Percentiles rank a stretch among this genome's conserved stretches.
Evolutionary conservation across 2,113 vertebrate species (phyloP).

Genomic region (Brachyhypopomus occidentalis): DNA sequence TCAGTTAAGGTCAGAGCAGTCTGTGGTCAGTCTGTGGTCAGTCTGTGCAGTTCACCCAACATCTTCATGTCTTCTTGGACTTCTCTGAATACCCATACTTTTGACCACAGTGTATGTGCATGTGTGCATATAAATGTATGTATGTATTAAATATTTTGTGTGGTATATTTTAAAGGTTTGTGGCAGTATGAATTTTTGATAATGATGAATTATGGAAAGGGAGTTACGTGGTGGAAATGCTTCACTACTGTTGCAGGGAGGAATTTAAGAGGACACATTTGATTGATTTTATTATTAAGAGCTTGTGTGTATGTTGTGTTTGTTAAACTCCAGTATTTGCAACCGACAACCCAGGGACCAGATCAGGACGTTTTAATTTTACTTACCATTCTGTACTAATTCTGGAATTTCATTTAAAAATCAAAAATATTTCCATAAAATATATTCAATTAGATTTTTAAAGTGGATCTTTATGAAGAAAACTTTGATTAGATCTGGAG

Average conservation of each 20-base stretch:
- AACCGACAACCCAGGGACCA: constrained; percentile 55
- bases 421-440: background rate
- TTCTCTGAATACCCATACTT: no score
- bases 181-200: constrained; percentile 66
- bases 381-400: background rate
- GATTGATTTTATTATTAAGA: constrained; percentile 63
- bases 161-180: constrained; percentile 66
- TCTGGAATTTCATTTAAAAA: background rate
- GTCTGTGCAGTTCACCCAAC: no score
- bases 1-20: no score
- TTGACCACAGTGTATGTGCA: no score
- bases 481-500: background rate
- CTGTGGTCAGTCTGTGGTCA: no score
- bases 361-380: constrained; percentile 2
- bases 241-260: constrained; percentile 55
- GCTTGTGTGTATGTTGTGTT: constrained; percentile 63
- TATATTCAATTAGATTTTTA: background rate
- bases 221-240: constrained; percentile 47
- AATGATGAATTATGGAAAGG: constrained; percentile 49
- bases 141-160: constrained; percentile 66
- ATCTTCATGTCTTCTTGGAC: no score
- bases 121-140: constrained; percentile 50
- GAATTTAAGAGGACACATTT: constrained; percentile 55
- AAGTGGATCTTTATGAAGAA: background rate
- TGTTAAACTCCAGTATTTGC: constrained; percentile 55